Conservation (phyloP, 2,797 vertebrate species). For the Propithecus deckenii region DNA sequence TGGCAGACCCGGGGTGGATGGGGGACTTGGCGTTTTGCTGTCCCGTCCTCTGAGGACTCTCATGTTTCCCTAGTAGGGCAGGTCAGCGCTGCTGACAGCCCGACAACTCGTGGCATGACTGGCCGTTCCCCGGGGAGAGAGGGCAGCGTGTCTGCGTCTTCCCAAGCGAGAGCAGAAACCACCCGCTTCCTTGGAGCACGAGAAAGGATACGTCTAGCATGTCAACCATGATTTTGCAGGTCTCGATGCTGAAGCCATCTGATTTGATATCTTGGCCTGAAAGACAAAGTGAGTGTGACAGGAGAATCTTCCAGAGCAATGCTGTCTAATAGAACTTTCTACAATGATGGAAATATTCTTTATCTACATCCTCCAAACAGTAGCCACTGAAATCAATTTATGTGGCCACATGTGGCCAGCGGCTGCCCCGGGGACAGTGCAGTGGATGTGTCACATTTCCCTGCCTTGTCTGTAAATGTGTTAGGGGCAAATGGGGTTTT, state of each 20-base stretch:
- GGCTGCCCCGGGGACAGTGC: rapidly evolving
- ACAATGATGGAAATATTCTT: rapidly evolving
- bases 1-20: too few species aligned
- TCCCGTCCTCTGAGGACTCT: neutral
- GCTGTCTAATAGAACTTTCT: too few species aligned
- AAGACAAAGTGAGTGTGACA: conserved; percentile 33
- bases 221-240: conserved; percentile 92
- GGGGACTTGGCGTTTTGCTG: neutral
- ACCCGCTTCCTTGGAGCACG: neutral
- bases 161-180: neutral
- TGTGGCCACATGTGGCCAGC: neutral
- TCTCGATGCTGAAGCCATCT: conserved; percentile 90
- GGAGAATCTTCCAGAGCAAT: neutral
- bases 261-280: conserved; percentile 90
- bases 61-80: neutral
- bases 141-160: neutral
- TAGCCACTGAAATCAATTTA: neutral
- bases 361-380: rapidly evolving
- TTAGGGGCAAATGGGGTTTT: neutral
- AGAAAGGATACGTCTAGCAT: conserved; percentile 92
- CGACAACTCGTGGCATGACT: rapidly evolving
- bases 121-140: neutral
- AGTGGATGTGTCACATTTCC: too few species aligned
- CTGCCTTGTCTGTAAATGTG: neutral
- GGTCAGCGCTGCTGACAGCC: neutral